Evolutionary conservation across 2,888 invertebrate species (phyloP).

Genomic region (Andrena praecox): DNA sequence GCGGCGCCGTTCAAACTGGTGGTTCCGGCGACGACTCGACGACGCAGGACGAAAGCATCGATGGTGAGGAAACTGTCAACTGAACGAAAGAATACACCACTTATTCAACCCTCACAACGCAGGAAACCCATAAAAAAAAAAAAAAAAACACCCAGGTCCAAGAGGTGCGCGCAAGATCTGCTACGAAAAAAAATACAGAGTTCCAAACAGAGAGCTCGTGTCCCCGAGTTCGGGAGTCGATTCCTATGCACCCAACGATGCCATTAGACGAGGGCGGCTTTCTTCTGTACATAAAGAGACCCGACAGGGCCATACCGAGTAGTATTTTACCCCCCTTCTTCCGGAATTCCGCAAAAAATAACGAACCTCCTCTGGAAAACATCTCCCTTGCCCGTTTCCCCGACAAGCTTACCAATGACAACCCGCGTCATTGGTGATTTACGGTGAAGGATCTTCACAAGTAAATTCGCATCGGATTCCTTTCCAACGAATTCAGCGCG

Average conservation of each 20-base stretch:
- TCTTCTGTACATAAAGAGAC: conserved; percentile 59
- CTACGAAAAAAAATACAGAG: conserved; percentile 24
- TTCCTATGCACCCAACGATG: conserved; percentile 53
- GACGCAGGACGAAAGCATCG: conserved; percentile 91
- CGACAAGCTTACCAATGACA: neutral
- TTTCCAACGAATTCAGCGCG: conserved; percentile 6
- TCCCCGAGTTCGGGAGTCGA: conserved; percentile 33
- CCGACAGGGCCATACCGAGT: conserved; percentile 56
- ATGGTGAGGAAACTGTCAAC: conserved; percentile 89
- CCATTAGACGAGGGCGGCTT: conserved; percentile 60
- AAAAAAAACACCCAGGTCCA: conserved; percentile 32
- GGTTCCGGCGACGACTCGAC: conserved; percentile 92
- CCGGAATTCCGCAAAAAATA: conserved; percentile 32
- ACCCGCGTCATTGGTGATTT: neutral
- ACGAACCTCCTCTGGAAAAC: conserved; percentile 21
- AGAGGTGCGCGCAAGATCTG: conserved; percentile 36
- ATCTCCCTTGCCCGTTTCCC: neutral
- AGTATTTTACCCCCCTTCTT: conserved; percentile 53
- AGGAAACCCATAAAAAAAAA: conserved; percentile 46
- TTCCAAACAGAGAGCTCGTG: conserved; percentile 34
- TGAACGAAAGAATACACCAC: conserved; percentile 76
- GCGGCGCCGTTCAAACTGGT: conserved; percentile 89
- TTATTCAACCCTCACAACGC: conserved; percentile 52
- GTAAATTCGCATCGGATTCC: conserved; percentile 13
- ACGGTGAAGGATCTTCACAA: conserved; percentile 7